Base-by-base conservation (phyloP, 2,888 invertebrate species). In the Cerastis rubricosa region DNA sequence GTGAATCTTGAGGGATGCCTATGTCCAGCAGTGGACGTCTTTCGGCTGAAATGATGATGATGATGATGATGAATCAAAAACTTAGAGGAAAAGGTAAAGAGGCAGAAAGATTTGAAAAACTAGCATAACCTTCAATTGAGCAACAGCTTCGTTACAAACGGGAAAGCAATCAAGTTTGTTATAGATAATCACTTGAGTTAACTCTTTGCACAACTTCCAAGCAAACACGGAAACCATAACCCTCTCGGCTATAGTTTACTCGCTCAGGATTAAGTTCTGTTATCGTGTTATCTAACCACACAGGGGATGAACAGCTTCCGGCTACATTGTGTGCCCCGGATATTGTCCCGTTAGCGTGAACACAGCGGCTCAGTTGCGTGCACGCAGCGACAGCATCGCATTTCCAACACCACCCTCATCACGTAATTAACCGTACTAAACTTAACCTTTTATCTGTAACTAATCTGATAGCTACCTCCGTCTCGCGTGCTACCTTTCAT, bases 401-500 rank as follows among this genome's bases (percentile, higher is more conserved):
- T 84, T 82, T 78, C 76, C 65, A 74, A 80, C 80, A 74, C 65
- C 68, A 61, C 22, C 78, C 76, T 84, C 86, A 86, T 86, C 87
- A 47, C 45, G 40, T 85, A 90, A 90, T 85, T 87, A 88, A 87
- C 79, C 73, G 76, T 80, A 83, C 76, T 81, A 85, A 81, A 65
- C 80, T 80, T 77, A 86, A 85, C 78, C 80, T 79, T 87, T 88
- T 86, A 88, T 81, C 78, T 77, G 71, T 78, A 69, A 74, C 71
- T 72, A 74, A 88, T 86, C 86, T 78, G 67, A 69, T 74, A 73
- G 70, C 25, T 59, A 45, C 74, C 80, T 75, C 70, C 75, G 77
- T 80, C 86, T 91, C 63, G 91, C 92, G 91, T 92, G 92, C 81
- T 81, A 47, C 68, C 75, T 83, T 86, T 89, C 85, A 89, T 90